Evolutionary conservation across 2,113 vertebrate species (phyloP), one percentile per base, ranked within the genome.

Genomic region (Anguilla rostrata): DNA sequence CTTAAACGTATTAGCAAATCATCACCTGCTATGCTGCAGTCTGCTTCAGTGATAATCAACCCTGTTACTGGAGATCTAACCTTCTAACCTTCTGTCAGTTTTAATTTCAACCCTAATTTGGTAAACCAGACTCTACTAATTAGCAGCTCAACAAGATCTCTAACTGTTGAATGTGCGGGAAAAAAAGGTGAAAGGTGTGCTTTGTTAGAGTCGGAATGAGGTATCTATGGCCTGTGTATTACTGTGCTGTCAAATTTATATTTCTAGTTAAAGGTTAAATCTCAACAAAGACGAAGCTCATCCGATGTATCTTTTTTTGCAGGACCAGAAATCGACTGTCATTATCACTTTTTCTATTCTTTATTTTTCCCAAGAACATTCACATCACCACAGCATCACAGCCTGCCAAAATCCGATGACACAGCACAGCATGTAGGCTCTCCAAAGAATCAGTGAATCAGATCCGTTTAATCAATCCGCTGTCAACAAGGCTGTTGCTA

Each of bases 401-500:
- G 71, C n/a, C 71, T 75, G n/a, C 71, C 71, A 75, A 75, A 9
- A 75, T 34, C 26, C 9, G 26, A 71, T 71, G 20, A 71, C 63
- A 71, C 26, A n/a, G 9, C 63, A n/a, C 60, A 63, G 63, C 20
- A 71, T 71, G 3, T n/a, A 71, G 1, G 5, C 63, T 71, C 26
- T 71, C 63, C 63, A 71, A 7, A n/a, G 63, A n/a, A 71, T 5
- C 63, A 71, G 43, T 75, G n/a, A 75, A 29, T 34, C n/a, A 7
- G 26, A 75, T 75, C 43, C 18, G 79, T 81, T 81, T 43, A 81
- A 41, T 39, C 79, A 40, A 43, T 41, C 16, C 79, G 22, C 16
- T 81, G 41, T 81, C 79, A 81, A 34, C 22, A 43, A 22, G 29
- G 71, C 71, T n/a, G 71, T 75, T 75, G 71, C 71, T 75, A 81